Conservation (phyloP, 2,113 vertebrate genomes). For the Geothlypis trichas region DNA sequence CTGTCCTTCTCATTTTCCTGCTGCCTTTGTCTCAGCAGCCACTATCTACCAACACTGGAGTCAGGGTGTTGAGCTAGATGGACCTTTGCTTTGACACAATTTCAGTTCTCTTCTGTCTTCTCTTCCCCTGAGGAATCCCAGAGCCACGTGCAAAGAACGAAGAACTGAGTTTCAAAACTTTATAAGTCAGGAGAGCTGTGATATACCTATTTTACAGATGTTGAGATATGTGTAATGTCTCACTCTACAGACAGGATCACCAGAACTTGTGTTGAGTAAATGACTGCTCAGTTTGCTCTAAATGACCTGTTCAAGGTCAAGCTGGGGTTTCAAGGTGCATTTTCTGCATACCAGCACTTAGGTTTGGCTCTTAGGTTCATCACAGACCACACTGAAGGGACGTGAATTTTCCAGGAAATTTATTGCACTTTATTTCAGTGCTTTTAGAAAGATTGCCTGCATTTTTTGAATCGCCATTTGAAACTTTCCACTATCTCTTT, state of each 20-base stretch:
- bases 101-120: background rate
- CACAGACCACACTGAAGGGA: background rate
- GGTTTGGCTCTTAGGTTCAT: background rate
- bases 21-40: background rate
- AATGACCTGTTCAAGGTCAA: background rate
- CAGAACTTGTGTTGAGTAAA: background rate
- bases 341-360: background rate
- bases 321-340: background rate
- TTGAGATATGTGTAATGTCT: background rate
- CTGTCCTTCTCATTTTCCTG: background rate
- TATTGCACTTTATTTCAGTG: background rate
- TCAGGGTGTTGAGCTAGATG: background rate
- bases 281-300: background rate
- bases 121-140: background rate
- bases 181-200: background rate
- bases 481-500: background rate
- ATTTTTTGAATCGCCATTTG: background rate
- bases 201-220: background rate
- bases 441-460: background rate
- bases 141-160: background rate
- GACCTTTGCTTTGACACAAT: background rate
- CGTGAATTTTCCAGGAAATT: background rate
- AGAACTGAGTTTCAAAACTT: background rate
- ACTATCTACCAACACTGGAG: background rate
- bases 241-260: background rate